These are phyloP conservation scores for Heliocidaris erythrogramma DNA, from an alignment of 35 echinoderm and acorn worm species.

Conservation along the genomic window DNA sequence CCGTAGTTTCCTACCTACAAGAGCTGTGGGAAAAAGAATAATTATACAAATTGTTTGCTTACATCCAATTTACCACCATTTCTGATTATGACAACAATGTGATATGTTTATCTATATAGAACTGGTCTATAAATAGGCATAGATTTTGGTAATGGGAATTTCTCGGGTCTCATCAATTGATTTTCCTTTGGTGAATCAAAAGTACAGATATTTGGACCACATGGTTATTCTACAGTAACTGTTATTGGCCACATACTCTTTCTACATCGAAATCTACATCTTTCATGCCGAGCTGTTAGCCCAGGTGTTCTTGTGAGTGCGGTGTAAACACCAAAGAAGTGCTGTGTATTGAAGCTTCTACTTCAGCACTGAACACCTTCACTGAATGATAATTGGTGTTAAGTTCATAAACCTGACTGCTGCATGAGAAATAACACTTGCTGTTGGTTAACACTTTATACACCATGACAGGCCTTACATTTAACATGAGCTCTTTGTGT, in stretches of 20 bases:
- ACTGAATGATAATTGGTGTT: not conserved
- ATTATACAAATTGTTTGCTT: no score
- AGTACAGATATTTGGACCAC: no score
- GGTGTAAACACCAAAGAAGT: not conserved
- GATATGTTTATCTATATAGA: no score
- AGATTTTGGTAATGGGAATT: not conserved
- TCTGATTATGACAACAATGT: no score
- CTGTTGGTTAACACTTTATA: not conserved
- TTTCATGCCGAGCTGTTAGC: no score
- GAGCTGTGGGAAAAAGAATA: no score
- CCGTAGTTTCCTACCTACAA: no score
- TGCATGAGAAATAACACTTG: not conserved
- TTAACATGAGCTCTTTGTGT: not conserved
- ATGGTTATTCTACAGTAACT: no score
- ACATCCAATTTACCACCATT: no score
- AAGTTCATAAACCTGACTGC: not conserved
- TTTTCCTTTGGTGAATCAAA: not conserved
- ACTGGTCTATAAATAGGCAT: not conserved
- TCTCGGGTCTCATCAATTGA: not conserved
- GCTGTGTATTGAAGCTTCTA: not conserved
- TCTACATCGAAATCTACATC: not conserved
- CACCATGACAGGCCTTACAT: not conserved
- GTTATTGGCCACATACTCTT: not conserved
- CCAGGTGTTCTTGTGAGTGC: not conserved
- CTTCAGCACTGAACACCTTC: not conserved